phyloP scores from a whole-genome alignment of 2,113 vertebrate species.

The Mustela lutreola region DNA sequence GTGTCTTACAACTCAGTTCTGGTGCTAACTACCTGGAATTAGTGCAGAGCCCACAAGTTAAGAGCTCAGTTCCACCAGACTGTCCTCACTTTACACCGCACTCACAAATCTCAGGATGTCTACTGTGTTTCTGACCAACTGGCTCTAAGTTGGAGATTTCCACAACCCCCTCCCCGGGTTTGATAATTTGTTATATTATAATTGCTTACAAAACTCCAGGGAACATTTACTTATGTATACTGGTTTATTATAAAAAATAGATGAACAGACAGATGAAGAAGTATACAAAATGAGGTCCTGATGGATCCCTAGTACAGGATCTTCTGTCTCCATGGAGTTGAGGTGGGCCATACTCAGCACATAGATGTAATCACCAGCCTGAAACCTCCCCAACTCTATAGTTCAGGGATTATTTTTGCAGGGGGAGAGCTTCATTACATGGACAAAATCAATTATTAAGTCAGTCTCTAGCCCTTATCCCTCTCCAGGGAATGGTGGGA shows the following conservation, averaged over 20 bases:
- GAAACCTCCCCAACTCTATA: background rate
- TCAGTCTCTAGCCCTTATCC: background rate
- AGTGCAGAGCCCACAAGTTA: background rate
- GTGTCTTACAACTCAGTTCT: background rate
- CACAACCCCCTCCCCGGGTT: no score
- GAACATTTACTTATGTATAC: background rate
- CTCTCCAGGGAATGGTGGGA: background rate
- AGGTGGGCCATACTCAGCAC: no score
- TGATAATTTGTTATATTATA: background rate
- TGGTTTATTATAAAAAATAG: background rate
- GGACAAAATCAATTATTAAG: background rate
- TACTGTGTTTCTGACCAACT: background rate
- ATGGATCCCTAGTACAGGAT: background rate
- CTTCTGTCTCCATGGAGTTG: background rate
- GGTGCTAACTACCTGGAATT: background rate
- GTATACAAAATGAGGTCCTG: background rate
- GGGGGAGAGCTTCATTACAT: accelerated
- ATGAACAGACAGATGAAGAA: background rate
- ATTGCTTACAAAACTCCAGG: background rate
- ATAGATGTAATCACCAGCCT: background rate
- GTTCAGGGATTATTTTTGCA: background rate
- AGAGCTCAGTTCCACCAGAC: background rate
- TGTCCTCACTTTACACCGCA: background rate
- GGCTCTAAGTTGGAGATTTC: background rate
- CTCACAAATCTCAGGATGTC: background rate